A percentile compares a stretch with the other conserved stretches of the same genome.
phyloP scores from a whole-genome alignment of 2,797 vertebrate species.

The Anableps anableps region DNA sequence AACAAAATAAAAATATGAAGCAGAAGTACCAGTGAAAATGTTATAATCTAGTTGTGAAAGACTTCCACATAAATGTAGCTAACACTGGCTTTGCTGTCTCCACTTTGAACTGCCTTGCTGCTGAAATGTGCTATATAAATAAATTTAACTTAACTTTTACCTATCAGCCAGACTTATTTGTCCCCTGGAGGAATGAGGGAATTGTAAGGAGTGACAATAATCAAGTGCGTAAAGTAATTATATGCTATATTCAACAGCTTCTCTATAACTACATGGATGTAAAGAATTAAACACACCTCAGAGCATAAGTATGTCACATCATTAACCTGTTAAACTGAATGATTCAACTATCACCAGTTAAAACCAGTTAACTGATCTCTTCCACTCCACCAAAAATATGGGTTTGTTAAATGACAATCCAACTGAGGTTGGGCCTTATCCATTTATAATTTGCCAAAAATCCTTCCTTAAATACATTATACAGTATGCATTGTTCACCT shows the following conservation, averaged over 20 bases:
- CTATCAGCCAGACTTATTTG: background rate
- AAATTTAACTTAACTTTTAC: too few relatives aligned
- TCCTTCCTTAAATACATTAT: background rate
- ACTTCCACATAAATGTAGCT: slow-evolving; percentile 1
- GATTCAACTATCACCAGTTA: background rate
- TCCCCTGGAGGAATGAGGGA: background rate
- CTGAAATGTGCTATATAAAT: too few relatives aligned
- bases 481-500: background rate
- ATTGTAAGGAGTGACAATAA: background rate
- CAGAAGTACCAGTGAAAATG: background rate
- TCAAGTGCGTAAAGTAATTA: background rate
- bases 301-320: background rate
- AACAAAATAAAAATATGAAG: background rate
- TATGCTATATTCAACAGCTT: background rate
- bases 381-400: background rate
- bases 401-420: background rate
- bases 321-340: background rate
- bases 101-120: too few relatives aligned
- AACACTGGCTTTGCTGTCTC: too few relatives aligned
- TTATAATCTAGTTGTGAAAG: background rate
- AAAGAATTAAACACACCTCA: background rate
- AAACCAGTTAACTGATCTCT: background rate
- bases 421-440: background rate
- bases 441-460: background rate
- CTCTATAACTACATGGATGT: background rate